Base-by-base conservation (phyloP, 2,888 invertebrate species). In the Agapetus fuscipes region DNA sequence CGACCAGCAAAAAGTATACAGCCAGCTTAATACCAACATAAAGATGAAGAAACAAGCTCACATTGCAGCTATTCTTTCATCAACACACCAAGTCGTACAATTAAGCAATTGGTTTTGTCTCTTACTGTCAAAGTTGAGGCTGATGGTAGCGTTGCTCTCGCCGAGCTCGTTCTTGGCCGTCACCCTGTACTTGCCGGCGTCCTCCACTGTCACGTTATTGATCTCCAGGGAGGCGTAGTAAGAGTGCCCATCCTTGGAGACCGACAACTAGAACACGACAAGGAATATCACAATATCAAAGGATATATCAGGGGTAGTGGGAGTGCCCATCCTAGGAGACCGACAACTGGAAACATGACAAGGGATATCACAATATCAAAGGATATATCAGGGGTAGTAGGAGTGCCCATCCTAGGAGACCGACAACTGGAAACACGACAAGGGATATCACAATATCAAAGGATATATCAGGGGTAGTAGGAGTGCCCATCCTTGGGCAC, bases 61-160 rank as follows among this genome's bases (percentile, higher is more conserved):
- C n/a, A n/a, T n/a, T n/a, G n/a, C n/a, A n/a, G n/a, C n/a, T n/a
- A n/a, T n/a, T n/a, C n/a, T n/a, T n/a, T n/a, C n/a, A n/a, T n/a
- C n/a, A n/a, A n/a, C n/a, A n/a, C n/a, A n/a, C n/a, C n/a, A n/a
- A n/a, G n/a, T n/a, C n/a, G n/a, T n/a, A n/a, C n/a, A n/a, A n/a
- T n/a, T n/a, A n/a, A 3, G 30, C 6, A 29, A 16, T 14, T 2
- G 26, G 7, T 26, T 10, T 43, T 45, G 39, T 50, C 57, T 86
- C 91, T 89, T 78, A 95, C 95, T 94, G 81, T 93, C 93, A 74
- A 95, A 93, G 73, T 95, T 95, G 56, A 95, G 81, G 72, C 93
- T 93, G 67, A 94, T 91, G 49, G 93, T 93, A 48, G 93, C 93
- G 65, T 93, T 93, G 62, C 91, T 91, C 69, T 96, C 95, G 62